Conservation (phyloP, 1,140 invertebrate species). For the Phthorimaea operculella region DNA sequence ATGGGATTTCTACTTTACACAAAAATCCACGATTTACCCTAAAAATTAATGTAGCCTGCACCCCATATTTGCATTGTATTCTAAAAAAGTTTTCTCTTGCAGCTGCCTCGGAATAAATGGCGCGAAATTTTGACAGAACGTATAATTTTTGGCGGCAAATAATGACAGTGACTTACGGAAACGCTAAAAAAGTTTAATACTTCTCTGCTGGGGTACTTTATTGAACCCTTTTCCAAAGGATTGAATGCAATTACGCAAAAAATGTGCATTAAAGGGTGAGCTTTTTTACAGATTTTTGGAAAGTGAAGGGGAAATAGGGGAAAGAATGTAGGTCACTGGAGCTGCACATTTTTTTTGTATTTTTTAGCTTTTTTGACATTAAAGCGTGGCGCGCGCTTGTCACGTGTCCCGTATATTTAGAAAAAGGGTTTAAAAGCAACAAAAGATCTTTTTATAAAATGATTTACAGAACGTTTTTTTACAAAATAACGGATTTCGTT, state of each 20-base stretch:
- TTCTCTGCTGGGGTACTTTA: slow-evolving; percentile 34
- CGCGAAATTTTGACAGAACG: slow-evolving; percentile 65
- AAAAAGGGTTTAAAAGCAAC: slow-evolving; percentile 58
- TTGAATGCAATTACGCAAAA: slow-evolving; percentile 63
- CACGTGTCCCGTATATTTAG: slow-evolving; percentile 30
- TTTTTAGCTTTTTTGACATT: slow-evolving; percentile 30
- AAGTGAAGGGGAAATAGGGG: slow-evolving; percentile 45
- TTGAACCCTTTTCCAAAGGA: slow-evolving; percentile 63
- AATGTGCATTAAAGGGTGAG: slow-evolving; percentile 45
- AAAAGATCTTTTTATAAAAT: slow-evolving; percentile 54
- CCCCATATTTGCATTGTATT: slow-evolving; percentile 65
- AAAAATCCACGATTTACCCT: slow-evolving; percentile 59
- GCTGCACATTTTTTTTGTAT: slow-evolving; percentile 37
- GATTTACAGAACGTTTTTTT: slow-evolving; percentile 56
- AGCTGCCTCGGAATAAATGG: slow-evolving; percentile 61
- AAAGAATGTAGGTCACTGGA: slow-evolving; percentile 60
- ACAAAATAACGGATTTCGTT: slow-evolving; percentile 45
- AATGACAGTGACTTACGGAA: slow-evolving; percentile 39
- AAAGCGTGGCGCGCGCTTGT: slow-evolving; percentile 53
- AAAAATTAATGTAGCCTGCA: slow-evolving; percentile 62
- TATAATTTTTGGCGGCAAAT: slow-evolving; percentile 53
- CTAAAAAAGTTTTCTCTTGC: slow-evolving; percentile 50
- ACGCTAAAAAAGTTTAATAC: slow-evolving; percentile 44
- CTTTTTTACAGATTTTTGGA: slow-evolving; percentile 56
- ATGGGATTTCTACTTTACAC: slow-evolving; percentile 41